Conservation (phyloP, 37 sponge, comb jelly and placozoan genomes). For the Eunapius fragilis region DNA sequence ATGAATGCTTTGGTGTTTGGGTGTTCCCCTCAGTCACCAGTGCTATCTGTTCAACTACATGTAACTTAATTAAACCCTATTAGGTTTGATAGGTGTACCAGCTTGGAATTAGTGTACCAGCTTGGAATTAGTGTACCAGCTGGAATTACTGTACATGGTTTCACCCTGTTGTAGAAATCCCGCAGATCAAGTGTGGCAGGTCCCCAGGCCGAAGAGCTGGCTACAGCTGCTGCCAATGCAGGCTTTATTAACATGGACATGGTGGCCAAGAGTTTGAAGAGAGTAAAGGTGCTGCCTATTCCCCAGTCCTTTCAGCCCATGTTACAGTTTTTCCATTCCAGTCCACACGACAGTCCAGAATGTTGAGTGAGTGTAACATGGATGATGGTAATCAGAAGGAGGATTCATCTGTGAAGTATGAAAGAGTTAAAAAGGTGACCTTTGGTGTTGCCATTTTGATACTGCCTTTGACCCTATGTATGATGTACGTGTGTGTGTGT, state of each 20-base stretch:
- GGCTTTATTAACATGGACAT: constrained; percentile 29
- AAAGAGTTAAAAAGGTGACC: constrained; percentile 37
- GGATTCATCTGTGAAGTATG: constrained; percentile 10
- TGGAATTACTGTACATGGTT: too few relatives aligned
- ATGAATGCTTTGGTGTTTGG: too few relatives aligned
- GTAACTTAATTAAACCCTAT: too few relatives aligned
- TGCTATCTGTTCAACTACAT: too few relatives aligned
- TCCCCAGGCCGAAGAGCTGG: constrained; percentile 46
- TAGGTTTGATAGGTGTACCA: too few relatives aligned
- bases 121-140: too few relatives aligned
- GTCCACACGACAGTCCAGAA: not conserved
- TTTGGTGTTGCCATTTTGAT: too few relatives aligned
- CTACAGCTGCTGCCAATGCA: constrained; percentile 39
- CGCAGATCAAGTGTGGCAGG: constrained; percentile 70
- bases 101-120: too few relatives aligned
- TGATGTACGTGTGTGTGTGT: too few relatives aligned
- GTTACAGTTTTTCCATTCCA: not conserved
- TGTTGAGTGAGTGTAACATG: constrained; percentile 7
- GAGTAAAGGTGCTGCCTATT: too few relatives aligned
- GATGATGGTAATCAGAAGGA: constrained; percentile 33
- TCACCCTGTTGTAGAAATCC: not conserved
- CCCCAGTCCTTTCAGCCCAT: too few relatives aligned
- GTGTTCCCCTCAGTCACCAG: too few relatives aligned
- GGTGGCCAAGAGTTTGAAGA: constrained; percentile 1
- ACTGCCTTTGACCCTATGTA: not conserved